Percentiles rank a stretch among this genome's conserved stretches.
phyloP scores from a whole-genome alignment of 2,113 vertebrate genomes.

The Glaucidium brasilianum region DNA sequence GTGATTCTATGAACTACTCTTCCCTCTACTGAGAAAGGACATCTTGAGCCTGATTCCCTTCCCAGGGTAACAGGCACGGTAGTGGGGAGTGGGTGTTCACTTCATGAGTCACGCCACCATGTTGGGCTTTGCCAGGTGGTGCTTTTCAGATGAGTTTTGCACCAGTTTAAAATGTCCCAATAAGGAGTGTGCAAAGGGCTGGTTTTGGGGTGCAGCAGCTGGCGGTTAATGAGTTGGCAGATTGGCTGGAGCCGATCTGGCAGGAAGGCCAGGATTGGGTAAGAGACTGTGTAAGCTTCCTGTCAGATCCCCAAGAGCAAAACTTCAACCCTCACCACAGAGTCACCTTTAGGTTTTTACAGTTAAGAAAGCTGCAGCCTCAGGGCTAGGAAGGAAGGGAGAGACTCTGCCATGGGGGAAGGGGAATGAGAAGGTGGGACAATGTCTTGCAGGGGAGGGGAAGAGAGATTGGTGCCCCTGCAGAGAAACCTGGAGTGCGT shows the following conservation, averaged over 20 bases:
- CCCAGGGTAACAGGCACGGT: background rate
- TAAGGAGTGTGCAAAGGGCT: background rate
- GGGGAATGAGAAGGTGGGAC: background rate
- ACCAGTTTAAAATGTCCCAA: constrained; percentile 34
- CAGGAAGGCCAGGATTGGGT: constrained; percentile 69
- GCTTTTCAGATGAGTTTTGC: background rate
- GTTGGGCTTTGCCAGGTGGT: background rate
- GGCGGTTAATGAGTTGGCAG: constrained; percentile 64
- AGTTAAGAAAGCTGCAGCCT: constrained; percentile 30
- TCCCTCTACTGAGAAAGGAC: background rate
- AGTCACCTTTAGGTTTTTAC: constrained; percentile 24
- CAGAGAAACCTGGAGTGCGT: background rate
- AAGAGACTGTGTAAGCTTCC: constrained; percentile 73
- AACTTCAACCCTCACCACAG: constrained; percentile 59
- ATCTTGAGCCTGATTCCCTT: background rate
- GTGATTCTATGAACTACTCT: background rate
- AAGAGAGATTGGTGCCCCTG: background rate
- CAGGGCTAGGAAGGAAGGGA: background rate
- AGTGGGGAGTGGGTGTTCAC: background rate
- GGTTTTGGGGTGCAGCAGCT: constrained; percentile 27
- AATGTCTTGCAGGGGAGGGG: background rate
- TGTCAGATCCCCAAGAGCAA: constrained; percentile 36
- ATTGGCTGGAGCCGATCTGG: constrained; percentile 19
- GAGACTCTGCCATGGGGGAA: background rate
- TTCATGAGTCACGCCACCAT: background rate